Percentiles rank a stretch among this genome's conserved stretches.
Evolutionary conservation across 2,797 vertebrate genomes (phyloP).

Genomic region (Micropoecilia bifurca): DNA sequence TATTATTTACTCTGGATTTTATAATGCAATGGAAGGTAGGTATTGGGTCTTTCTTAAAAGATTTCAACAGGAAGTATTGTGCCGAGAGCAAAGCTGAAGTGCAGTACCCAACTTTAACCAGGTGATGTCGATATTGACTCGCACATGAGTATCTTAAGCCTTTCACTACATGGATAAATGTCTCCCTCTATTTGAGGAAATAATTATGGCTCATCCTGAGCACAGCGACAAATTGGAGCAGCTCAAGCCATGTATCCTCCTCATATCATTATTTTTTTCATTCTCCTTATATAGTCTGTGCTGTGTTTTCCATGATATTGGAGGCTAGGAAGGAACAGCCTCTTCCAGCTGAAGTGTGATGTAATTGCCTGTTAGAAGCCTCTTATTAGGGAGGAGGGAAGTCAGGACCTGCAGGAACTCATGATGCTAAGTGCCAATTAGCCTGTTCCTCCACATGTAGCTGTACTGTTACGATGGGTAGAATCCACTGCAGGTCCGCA

Average conservation of each 20-base stretch:
- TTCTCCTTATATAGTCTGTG: background rate
- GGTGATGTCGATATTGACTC: slow-evolving; percentile 53
- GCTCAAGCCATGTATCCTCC: slow-evolving; percentile 16
- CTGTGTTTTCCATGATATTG: slow-evolving; percentile 42
- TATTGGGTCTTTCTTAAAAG: background rate
- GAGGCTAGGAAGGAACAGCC: slow-evolving; percentile 31
- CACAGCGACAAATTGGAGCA: background rate
- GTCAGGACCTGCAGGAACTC: slow-evolving; percentile 48
- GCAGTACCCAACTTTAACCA: slow-evolving; percentile 51
- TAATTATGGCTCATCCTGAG: background rate
- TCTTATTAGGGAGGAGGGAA: slow-evolving; percentile 57
- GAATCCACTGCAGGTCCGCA: background rate
- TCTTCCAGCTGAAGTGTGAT: slow-evolving; percentile 50
- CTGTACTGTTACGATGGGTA: slow-evolving; percentile 16
- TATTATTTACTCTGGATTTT: background rate
- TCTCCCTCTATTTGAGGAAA: slow-evolving; percentile 1
- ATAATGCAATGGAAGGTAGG: background rate
- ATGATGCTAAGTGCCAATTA: slow-evolving; percentile 66
- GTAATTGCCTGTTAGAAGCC: slow-evolving; percentile 63
- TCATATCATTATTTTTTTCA: slow-evolving; percentile 7
- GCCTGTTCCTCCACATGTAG: slow-evolving; percentile 34
- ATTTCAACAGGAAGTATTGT: background rate
- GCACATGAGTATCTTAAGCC: slow-evolving; percentile 3
- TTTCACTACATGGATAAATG: background rate
- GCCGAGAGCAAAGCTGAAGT: background rate